Evolutionary conservation across 2,888 invertebrate genomes (phyloP).

Genomic region (Apamea monoglypha): DNA sequence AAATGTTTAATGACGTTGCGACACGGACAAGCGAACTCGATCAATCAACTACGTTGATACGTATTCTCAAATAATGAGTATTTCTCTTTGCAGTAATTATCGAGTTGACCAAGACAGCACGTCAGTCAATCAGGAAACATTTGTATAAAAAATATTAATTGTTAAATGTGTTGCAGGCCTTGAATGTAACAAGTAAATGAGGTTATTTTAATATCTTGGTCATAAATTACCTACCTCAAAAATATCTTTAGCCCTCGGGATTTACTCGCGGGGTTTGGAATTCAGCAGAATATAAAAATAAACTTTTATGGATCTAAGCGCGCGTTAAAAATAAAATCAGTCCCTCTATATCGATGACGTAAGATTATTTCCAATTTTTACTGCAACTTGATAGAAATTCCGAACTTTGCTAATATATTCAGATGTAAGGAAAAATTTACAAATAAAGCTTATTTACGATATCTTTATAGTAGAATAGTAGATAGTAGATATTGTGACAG

Average conservation of each 20-base stretch:
- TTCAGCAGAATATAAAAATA: conserved; percentile 47
- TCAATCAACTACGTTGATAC: conserved; percentile 52
- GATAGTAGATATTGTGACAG: conserved; percentile 66
- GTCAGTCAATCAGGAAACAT: conserved; percentile 35
- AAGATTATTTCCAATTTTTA: conserved; percentile 1
- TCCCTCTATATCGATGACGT: not conserved
- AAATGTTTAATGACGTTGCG: conserved; percentile 59
- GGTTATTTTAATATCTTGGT: conserved; percentile 27
- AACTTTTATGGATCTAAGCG: conserved; percentile 15
- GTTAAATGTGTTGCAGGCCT: conserved; percentile 31
- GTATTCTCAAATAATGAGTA: conserved; percentile 52
- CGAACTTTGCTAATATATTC: not conserved
- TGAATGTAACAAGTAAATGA: conserved; percentile 20
- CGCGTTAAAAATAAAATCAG: conserved; percentile 38
- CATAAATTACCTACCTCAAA: conserved; percentile 25
- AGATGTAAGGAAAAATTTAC: not conserved
- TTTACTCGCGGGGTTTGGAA: conserved; percentile 27
- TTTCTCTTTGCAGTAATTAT: conserved; percentile 54
- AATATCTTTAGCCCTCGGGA: conserved; percentile 28
- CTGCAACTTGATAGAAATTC: conserved; percentile 5
- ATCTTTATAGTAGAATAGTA: conserved; percentile 47
- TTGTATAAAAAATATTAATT: conserved; percentile 17
- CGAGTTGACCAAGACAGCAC: conserved; percentile 32
- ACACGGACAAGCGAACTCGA: conserved; percentile 55
- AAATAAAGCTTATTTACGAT: conserved; percentile 16